These are phyloP conservation scores for Dermatemys mawii DNA, from an alignment of 2,113 vertebrate species.

Conservation along the genomic window DNA sequence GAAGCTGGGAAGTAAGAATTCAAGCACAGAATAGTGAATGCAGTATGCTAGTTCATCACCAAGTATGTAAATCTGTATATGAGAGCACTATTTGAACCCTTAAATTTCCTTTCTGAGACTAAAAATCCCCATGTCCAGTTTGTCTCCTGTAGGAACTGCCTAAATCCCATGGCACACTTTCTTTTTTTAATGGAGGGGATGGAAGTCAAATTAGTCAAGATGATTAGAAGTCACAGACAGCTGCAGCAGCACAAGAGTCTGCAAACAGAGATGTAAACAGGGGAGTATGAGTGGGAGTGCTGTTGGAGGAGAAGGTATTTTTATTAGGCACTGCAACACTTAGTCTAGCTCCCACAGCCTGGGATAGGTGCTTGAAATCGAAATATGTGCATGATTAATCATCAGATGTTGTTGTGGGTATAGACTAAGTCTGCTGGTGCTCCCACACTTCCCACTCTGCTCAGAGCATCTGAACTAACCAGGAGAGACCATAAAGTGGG, in stretches of 20 bases:
- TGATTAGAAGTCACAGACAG: no score
- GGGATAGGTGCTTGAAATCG: not conserved
- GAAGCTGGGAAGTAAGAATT: not conserved
- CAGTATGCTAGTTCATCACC: not conserved
- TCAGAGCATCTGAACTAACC: not conserved
- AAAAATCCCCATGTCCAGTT: not conserved
- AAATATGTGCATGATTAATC: not conserved
- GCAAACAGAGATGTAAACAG: no score
- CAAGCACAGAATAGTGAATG: not conserved
- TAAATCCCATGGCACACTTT: not conserved
- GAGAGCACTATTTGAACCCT: accelerated
- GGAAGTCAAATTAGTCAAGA: not conserved
- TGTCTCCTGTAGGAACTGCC: not conserved
- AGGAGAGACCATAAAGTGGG: not conserved
- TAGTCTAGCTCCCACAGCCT: not conserved
- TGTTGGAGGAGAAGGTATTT: no score
- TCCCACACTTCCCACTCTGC: not conserved
- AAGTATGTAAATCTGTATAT: accelerated
- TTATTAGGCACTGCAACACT: not conserved
- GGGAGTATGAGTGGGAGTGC: no score
- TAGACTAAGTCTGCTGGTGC: not conserved
- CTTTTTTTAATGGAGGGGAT: not conserved
- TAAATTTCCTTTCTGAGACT: not conserved
- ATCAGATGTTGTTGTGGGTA: not conserved
- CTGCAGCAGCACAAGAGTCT: no score